Conservation (phyloP, 1,140 invertebrate genomes). For the Sycophaga agraensis region DNA sequence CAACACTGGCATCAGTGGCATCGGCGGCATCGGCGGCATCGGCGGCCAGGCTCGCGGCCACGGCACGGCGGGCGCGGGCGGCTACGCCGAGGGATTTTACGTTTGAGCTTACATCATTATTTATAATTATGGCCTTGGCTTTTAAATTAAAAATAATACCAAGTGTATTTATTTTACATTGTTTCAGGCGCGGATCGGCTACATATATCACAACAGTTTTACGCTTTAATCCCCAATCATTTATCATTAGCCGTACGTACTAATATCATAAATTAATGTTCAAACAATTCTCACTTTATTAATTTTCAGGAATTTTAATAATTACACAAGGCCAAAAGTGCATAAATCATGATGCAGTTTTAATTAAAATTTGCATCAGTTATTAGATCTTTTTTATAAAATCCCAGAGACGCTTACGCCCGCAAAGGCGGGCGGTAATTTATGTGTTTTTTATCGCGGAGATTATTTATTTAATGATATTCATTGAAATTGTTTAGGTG, state of each 20-base stretch:
- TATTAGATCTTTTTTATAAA: constrained; percentile 19
- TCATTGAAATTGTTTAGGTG: constrained; percentile 12
- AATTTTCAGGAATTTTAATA: constrained; percentile 14
- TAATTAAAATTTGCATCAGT: constrained; percentile 14
- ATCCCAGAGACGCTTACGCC: too few species aligned
- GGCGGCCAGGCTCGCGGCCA: too few species aligned
- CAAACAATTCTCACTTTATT: constrained; percentile 11
- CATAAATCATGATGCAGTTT: constrained; percentile 3
- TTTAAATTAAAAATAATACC: not conserved
- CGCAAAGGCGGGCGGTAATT: constrained; percentile 8
- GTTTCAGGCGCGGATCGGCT: not conserved
- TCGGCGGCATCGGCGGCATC: too few species aligned
- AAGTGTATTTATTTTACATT: constrained; percentile 12
- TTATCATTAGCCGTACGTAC: not conserved
- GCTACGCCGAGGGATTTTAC: too few species aligned
- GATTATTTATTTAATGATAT: constrained; percentile 8
- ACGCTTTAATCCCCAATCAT: not conserved
- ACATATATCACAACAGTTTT: not conserved
- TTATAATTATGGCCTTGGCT: not conserved
- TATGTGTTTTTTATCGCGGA: constrained; percentile 8
- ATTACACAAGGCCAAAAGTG: not conserved
- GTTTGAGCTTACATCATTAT: not conserved
- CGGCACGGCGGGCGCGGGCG: too few species aligned
- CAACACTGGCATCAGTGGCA: too few species aligned
- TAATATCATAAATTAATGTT: constrained; percentile 15